A percentile compares a stretch with the other conserved stretches of the same genome.
These are phyloP conservation scores for Lagenorhynchus albirostris DNA, from an alignment of 2,113 vertebrate genomes.

Conservation along the genomic window DNA sequence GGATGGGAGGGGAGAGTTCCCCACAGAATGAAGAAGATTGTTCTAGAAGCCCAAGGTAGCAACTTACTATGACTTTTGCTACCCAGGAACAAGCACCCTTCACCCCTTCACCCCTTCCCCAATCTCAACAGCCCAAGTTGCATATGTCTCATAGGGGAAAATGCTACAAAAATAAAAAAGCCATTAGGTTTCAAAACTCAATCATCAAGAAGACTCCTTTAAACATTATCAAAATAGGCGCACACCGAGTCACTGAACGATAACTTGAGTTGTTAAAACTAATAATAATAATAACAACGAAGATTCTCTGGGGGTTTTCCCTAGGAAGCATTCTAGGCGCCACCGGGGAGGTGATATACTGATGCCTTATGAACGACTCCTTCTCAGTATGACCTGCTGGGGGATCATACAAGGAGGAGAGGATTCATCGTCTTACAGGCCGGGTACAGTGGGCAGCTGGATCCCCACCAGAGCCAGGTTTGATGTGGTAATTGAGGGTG, in stretches of 20 bases:
- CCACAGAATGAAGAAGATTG: neutral
- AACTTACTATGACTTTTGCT: neutral
- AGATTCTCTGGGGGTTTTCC: neutral
- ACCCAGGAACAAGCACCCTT: neutral
- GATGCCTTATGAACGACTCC: neutral
- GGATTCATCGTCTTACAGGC: neutral
- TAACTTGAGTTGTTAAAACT: neutral
- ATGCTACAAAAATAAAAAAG: neutral
- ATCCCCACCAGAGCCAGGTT: neutral
- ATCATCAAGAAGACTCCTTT: neutral
- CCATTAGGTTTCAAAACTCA: neutral
- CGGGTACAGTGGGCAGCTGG: neutral
- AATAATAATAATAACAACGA: neutral
- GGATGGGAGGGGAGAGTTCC: too few species aligned
- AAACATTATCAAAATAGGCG: neutral
- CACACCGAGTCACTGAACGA: neutral
- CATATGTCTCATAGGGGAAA: neutral
- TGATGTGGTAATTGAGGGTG: neutral
- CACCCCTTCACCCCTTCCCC: neutral
- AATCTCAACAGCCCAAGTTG: neutral
- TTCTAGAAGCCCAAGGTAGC: neutral
- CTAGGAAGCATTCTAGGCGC: neutral
- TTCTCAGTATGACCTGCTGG: neutral
- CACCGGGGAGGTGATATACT: neutral
- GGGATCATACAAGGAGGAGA: neutral